Evolutionary conservation across 2,113 vertebrate species (phyloP).

Genomic region (Pelecanoides urinatrix): DNA sequence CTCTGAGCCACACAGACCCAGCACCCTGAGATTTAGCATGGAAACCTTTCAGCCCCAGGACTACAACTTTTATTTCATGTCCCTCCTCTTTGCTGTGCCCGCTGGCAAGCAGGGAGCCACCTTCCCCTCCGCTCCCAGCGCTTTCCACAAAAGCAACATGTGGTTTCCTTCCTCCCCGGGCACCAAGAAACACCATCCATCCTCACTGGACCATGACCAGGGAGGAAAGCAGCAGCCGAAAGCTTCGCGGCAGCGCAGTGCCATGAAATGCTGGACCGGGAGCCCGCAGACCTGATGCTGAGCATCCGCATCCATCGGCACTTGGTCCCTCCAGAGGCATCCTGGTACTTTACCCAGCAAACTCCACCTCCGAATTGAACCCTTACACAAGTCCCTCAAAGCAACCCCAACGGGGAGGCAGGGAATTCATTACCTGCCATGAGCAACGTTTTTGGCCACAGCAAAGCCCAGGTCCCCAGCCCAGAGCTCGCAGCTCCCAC

Average conservation of each 20-base stretch:
- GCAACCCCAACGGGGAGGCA: fast-evolving
- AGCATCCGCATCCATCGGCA: not conserved
- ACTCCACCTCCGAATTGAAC: not conserved
- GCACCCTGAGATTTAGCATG: fast-evolving
- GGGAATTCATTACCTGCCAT: not conserved
- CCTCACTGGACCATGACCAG: fast-evolving
- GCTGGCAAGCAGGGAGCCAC: not conserved
- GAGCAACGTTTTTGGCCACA: not conserved
- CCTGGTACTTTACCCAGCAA: not conserved
- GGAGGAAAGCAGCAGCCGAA: not conserved
- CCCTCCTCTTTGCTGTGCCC: not conserved
- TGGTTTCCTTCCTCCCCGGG: not conserved
- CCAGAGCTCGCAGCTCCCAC: fast-evolving
- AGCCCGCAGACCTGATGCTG: not conserved
- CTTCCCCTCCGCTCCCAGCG: fast-evolving
- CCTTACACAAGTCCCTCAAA: not conserved
- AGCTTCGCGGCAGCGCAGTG: fast-evolving
- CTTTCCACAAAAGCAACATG: not conserved
- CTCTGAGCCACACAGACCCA: not conserved
- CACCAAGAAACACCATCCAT: not conserved
- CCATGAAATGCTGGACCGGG: not conserved
- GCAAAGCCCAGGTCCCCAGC: not conserved
- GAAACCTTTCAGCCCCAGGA: not conserved
- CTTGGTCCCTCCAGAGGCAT: fast-evolving
- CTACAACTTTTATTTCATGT: not conserved